A percentile compares a stretch with the other conserved stretches of the same genome.
phyloP scores from a whole-genome alignment of 2,888 invertebrate genomes.

The Hydriomena furcata region DNA sequence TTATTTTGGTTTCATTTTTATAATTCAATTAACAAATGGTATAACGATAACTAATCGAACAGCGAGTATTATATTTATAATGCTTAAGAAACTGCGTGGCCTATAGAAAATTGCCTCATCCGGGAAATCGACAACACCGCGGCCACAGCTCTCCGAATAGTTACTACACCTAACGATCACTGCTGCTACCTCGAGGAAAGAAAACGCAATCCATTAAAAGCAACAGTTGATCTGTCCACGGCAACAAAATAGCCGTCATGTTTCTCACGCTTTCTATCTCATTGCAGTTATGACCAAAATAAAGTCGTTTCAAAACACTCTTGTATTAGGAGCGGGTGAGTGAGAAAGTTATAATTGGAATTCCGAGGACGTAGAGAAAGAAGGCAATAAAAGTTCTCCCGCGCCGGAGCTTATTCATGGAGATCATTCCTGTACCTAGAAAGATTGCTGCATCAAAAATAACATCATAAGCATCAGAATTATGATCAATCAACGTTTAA shows the following conservation, averaged over 20 bases:
- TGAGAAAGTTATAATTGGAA: slow-evolving; percentile 25
- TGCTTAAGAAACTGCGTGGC: not conserved
- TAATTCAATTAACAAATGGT: too few relatives aligned
- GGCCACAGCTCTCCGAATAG: slow-evolving; percentile 4
- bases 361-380: slow-evolving; percentile 13
- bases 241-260: slow-evolving; percentile 9
- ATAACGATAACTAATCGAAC: too few relatives aligned
- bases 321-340: slow-evolving; percentile 19
- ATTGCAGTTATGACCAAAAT: slow-evolving; percentile 26
- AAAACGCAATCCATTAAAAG: slow-evolving; percentile 22
- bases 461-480: too few relatives aligned
- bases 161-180: slow-evolving; percentile 17
- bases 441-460: not conserved
- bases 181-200: slow-evolving; percentile 18
- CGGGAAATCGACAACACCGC: slow-evolving; percentile 31
- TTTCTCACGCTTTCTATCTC: slow-evolving; percentile 30
- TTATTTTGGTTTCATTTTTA: too few relatives aligned
- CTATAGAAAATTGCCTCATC: slow-evolving; percentile 33
- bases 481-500: too few relatives aligned
- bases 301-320: slow-evolving; percentile 15
- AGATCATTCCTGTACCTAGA: not conserved
- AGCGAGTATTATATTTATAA: too few relatives aligned
- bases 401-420: not conserved
- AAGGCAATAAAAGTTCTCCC: slow-evolving; percentile 15
- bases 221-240: slow-evolving; percentile 9